Base-by-base conservation (phyloP, 2,797 vertebrate species). In the Hippoglossus hippoglossus region DNA sequence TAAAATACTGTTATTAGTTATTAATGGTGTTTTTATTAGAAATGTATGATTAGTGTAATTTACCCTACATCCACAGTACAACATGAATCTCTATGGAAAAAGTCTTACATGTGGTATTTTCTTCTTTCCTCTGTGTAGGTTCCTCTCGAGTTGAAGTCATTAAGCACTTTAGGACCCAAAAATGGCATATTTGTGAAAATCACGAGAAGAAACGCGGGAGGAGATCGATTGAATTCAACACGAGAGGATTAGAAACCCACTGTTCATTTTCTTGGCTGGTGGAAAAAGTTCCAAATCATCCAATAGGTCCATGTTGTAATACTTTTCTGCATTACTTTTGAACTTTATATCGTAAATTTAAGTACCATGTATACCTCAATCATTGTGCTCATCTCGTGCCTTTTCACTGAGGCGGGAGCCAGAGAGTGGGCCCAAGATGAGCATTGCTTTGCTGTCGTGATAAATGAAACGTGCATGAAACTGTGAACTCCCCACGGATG, bases 131-230 rank as follows among this genome's bases (percentile, higher is more conserved):
- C 34, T 21, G 21, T 75, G 58, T 85, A 99, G 97, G 93, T 97
- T 85, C 97, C 97, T 55, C 94, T 98, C 60, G 94, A 96, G 82
- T 78, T 98, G 76, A 97, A 95, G 89, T 96, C 96, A 0, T 83
- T 83, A 16, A 94, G 91, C 72, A 97, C 96, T 1, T 92, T 99
- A 0, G 93, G 95, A 84, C 97, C 97, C 1, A 96, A 96, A 84
- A 92, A 97, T 16, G 97, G 97, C 5, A 83, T 98, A 76, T 94
- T 92, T 79, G 87, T 99, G 73, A 93, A 95, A 87, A 88, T 97
- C 34, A 71, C 72, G 21, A 88, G 67, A 61, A 90, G 93, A 82
- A 79, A 83, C 11, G 3, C 2, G 2, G 60, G 21, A 22, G 47
- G 63, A 21, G 24, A 36, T 12, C 7, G 11, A 31, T 31, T 4